Evolutionary conservation across 2,888 invertebrate genomes (phyloP), one percentile per base, ranked within the genome.

Genomic region (Meandrusa payeni): DNA sequence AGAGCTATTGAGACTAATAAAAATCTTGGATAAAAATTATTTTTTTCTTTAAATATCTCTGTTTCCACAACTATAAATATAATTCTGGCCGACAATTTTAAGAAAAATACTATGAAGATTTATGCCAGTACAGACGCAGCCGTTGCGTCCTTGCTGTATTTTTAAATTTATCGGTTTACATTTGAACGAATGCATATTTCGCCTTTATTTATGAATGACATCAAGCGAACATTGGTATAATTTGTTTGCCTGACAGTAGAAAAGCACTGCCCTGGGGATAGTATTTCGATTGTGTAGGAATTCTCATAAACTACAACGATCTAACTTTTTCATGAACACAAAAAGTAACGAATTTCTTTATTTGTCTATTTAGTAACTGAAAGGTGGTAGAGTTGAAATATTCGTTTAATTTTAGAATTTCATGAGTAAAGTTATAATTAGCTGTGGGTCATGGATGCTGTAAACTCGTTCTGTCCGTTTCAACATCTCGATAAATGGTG

Each of bases 371-470:
- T 4, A 1, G 9, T 23, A 3, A 17, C 20, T 27, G 1, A 11
- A 19, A 23, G 13, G n/a, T 5, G 9, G n/a, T 1, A 2, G 20
- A 5, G 29, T 24, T 29, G 19, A 11, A 37, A 43, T 27, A 43
- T 24, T 7, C 19, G 31, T 15, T 19, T 38, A 39, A 39, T 22
- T 38, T 39, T 33, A 39, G 28, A 38, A 39, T 33, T 39, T 29
- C 28, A 33, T 22, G 33, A 39, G 23, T 24, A 23, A 33, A 39
- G 33, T 39, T 44, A 44, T 39, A 44, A 39, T 39, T 44, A 44
- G 44, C 15, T 33, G 32, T 38, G 32, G 43, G 33, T 34, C 33
- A 34, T 23, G 39, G 38, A 38, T 38, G 32, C 13, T 5, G 32
- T 27, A 38, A 27, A 38, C 37, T 32, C 26, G 15, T 24, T 39